These are phyloP conservation scores for Rhyzopertha dominica DNA, from an alignment of 1,140 invertebrate genomes.

Conservation along the genomic window DNA sequence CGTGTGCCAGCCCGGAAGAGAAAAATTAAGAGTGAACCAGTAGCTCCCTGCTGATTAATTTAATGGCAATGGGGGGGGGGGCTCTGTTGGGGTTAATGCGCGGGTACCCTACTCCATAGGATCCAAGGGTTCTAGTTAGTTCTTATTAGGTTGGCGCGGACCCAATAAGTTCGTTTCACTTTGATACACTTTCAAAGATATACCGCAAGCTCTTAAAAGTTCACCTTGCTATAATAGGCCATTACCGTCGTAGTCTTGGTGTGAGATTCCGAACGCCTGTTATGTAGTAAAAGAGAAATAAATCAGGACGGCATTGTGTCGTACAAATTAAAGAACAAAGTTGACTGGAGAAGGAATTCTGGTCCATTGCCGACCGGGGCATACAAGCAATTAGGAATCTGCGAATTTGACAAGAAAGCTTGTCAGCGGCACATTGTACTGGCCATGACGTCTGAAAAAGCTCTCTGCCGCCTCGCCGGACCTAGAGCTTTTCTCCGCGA, in stretches of 20 bases:
- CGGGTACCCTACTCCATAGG: too few species aligned
- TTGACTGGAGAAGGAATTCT: conserved; percentile 21
- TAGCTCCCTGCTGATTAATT: too few species aligned
- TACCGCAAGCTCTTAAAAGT: conserved; percentile 8
- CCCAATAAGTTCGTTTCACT: conserved; percentile 18
- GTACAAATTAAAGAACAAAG: conserved; percentile 26
- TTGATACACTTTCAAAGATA: conserved; percentile 14
- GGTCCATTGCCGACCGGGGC: conserved; percentile 25
- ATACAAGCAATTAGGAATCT: conserved; percentile 35
- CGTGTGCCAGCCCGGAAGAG: too few species aligned
- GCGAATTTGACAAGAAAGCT: conserved; percentile 32
- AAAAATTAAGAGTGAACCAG: too few species aligned
- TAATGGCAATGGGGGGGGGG: conserved; percentile 4
- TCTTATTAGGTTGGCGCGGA: conserved; percentile 13
- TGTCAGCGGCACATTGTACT: conserved; percentile 29
- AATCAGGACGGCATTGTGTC: conserved; percentile 15
- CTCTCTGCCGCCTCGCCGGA: too few species aligned
- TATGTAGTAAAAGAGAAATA: conserved; percentile 1
- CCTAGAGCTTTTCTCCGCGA: too few species aligned
- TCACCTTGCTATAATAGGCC: conserved; percentile 1
- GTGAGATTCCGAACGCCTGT: not conserved
- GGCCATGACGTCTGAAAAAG: conserved; percentile 21
- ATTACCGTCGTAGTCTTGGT: conserved; percentile 5
- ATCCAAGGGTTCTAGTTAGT: conserved; percentile 10
- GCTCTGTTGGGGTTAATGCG: too few species aligned